Evolutionary conservation across 2,797 vertebrate species (phyloP).

Genomic region (Aselliscus stoliczkanus): DNA sequence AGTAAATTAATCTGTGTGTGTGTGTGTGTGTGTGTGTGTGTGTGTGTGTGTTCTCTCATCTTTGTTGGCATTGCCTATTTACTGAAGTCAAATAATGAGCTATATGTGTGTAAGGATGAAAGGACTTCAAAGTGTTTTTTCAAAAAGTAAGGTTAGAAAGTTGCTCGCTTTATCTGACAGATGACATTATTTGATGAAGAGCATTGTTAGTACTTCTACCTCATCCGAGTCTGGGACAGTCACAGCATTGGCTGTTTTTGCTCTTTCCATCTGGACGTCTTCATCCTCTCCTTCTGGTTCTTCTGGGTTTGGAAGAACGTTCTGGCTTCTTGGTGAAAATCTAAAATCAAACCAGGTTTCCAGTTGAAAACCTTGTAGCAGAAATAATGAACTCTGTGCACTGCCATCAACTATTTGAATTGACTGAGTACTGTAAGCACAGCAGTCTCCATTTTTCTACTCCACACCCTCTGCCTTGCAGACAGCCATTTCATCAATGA

Average conservation of each 20-base stretch:
- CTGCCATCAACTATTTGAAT: neutral
- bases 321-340: constrained; percentile 81
- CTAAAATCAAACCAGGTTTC: constrained; percentile 70
- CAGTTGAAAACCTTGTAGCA: neutral
- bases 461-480: neutral
- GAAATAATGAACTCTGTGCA: neutral
- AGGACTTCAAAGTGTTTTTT: neutral
- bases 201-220: constrained; percentile 73
- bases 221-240: constrained; percentile 83
- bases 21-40: too few species aligned
- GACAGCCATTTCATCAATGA: neutral
- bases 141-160: neutral
- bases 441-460: neutral
- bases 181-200: neutral
- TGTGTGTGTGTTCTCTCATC: neutral
- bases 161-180: neutral
- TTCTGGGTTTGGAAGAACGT: constrained; percentile 80
- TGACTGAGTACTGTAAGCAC: neutral
- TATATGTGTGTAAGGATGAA: neutral
- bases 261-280: constrained; percentile 90
- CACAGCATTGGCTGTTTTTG: constrained; percentile 86
- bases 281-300: constrained; percentile 87
- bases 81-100: neutral
- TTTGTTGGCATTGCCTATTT: neutral
- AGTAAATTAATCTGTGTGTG: neutral